Evolutionary conservation across 2,113 vertebrate species (phyloP).

Genomic region (Ammodytes marinus): DNA sequence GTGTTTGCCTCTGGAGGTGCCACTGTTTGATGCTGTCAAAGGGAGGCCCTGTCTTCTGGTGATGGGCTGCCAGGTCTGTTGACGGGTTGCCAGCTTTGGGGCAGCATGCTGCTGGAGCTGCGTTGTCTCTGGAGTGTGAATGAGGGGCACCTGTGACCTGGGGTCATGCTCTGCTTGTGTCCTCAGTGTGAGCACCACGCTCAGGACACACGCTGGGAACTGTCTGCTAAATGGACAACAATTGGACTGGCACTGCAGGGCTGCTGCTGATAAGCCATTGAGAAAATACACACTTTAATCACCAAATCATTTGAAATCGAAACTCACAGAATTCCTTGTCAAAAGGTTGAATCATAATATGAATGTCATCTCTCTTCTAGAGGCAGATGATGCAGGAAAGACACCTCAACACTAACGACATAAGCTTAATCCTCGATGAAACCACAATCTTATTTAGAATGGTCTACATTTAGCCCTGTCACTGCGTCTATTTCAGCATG

Average conservation of each 20-base stretch:
- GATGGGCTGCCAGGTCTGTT: conserved; percentile 66
- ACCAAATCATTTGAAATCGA: conserved; percentile 16
- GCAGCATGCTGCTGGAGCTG: conserved; percentile 61
- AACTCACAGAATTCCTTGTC: not conserved
- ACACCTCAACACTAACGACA: not conserved
- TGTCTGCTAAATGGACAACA: conserved; percentile 50
- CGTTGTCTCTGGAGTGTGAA: conserved; percentile 52
- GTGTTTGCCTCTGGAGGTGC: conserved; percentile 44
- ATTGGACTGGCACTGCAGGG: conserved; percentile 22
- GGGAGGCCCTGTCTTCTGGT: conserved; percentile 56
- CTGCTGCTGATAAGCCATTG: conserved; percentile 22
- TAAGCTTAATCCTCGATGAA: conserved; percentile 5
- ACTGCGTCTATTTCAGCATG: conserved; percentile 16
- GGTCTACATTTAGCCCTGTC: conserved; percentile 20
- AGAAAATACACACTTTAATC: conserved; percentile 22
- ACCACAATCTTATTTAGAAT: not conserved
- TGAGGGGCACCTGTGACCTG: conserved; percentile 77
- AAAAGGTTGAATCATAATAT: not conserved
- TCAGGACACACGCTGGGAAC: conserved; percentile 66
- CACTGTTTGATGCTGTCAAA: conserved; percentile 65
- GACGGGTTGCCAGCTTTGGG: conserved; percentile 60
- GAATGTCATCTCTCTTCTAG: not conserved
- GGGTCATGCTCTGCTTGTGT: conserved; percentile 56
- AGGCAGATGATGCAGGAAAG: not conserved
- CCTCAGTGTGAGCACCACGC: conserved; percentile 63